Evolutionary conservation across 2,113 vertebrate species (phyloP).

Genomic region (Coryphaenoides rupestris): DNA sequence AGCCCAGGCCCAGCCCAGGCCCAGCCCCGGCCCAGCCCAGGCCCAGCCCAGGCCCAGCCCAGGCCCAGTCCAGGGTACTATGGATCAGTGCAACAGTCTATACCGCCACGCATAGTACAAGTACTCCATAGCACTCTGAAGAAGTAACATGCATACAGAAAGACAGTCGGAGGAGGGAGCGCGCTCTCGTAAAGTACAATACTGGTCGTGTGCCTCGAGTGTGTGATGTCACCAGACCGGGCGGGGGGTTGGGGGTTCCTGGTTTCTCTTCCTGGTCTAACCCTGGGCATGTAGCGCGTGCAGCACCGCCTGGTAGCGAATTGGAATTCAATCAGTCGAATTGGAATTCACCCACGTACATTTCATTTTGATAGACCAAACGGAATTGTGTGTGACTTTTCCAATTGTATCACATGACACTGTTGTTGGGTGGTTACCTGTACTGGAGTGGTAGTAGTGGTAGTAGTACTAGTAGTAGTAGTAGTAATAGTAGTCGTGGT

Average conservation of each 20-base stretch:
- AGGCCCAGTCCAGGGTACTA: constrained; percentile 43
- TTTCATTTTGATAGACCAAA: no score
- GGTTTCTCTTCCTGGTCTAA: constrained; percentile 48
- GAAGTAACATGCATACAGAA: constrained; percentile 71
- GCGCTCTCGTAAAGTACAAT: constrained; percentile 69
- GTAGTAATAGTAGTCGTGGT: no score
- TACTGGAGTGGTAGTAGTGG: background rate
- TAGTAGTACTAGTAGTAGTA: no score
- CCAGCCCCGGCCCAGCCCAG: no score
- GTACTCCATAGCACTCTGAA: constrained; percentile 67
- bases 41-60: background rate
- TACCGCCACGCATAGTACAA: constrained; percentile 70
- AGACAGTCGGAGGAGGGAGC: constrained; percentile 70
- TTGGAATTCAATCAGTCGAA: no score
- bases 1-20: constrained; percentile 1
- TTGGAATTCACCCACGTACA: no score
- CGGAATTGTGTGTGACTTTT: no score
- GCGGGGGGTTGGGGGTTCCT: no score
- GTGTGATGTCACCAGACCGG: constrained; percentile 48
- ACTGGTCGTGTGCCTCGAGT: constrained; percentile 63
- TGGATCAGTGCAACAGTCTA: constrained; percentile 75
- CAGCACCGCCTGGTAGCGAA: constrained; percentile 21
- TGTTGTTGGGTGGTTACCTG: background rate
- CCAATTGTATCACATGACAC: background rate
- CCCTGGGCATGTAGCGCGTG: constrained; percentile 36